Evolutionary conservation across 2,888 invertebrate species (phyloP).

Genomic region (Elysia crispata): DNA sequence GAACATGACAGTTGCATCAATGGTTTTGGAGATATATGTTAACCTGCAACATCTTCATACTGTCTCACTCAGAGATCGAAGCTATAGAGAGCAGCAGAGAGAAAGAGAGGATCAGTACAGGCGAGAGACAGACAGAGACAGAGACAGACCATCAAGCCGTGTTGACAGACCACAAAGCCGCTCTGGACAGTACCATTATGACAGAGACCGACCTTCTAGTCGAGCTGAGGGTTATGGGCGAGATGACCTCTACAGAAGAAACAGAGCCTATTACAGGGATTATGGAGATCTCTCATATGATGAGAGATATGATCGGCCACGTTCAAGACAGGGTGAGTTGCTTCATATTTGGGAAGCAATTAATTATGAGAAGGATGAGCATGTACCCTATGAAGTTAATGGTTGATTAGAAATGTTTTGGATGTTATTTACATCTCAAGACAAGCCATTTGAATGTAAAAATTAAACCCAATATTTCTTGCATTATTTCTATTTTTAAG

Average conservation of each 20-base stretch:
- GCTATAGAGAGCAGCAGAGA: not conserved
- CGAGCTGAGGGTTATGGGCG: slow-evolving; percentile 53
- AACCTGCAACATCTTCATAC: not conserved
- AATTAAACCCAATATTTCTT: too few species aligned
- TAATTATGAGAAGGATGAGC: too few species aligned
- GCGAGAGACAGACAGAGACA: not conserved
- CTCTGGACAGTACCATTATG: slow-evolving; percentile 33
- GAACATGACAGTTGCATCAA: too few species aligned
- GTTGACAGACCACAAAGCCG: slow-evolving; percentile 20
- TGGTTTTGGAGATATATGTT: too few species aligned
- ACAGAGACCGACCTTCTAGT: slow-evolving; percentile 50
- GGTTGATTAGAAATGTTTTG: too few species aligned
- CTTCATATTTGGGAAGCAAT: too few species aligned
- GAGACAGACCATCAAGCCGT: slow-evolving; percentile 2
- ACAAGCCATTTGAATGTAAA: too few species aligned
- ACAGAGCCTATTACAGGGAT: slow-evolving; percentile 44
- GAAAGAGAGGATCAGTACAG: not conserved
- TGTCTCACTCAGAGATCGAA: slow-evolving; percentile 5
- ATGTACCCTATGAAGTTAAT: too few species aligned
- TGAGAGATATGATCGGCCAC: slow-evolving; percentile 66
- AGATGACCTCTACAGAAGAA: slow-evolving; percentile 51
- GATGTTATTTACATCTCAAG: too few species aligned
- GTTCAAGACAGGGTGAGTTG: slow-evolving; percentile 66
- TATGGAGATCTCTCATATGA: slow-evolving; percentile 57
- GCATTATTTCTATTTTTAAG: too few species aligned